Conservation (phyloP, 2,888 invertebrate species). For the Dicyrtomina minuta region DNA sequence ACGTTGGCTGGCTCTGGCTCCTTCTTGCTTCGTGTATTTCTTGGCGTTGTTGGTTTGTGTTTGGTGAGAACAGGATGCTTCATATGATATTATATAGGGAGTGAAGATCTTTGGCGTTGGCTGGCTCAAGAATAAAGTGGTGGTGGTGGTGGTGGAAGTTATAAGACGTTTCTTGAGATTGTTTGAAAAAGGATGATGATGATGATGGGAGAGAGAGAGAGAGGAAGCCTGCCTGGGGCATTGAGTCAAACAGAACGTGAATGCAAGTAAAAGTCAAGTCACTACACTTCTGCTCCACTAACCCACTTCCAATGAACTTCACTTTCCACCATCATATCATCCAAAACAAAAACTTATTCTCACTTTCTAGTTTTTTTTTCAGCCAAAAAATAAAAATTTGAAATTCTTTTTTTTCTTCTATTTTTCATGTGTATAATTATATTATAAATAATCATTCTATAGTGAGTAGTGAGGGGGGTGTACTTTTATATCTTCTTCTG, state of each 20-base stretch:
- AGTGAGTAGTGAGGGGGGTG: too few relatives aligned
- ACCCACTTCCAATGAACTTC: constrained; percentile 35
- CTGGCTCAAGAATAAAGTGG: background rate
- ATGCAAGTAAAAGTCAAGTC: constrained; percentile 33
- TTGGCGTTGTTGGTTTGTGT: too few relatives aligned
- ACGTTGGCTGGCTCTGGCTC: too few relatives aligned
- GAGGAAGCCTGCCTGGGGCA: constrained; percentile 25
- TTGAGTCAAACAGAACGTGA: constrained; percentile 30
- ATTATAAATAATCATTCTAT: too few relatives aligned
- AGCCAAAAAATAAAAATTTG: too few relatives aligned
- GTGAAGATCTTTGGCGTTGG: too few relatives aligned
- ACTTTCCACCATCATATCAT: constrained; percentile 32
- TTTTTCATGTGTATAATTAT: constrained; percentile 1
- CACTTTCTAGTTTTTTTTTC: constrained; percentile 33
- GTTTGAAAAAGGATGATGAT: too few relatives aligned
- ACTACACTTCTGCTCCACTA: constrained; percentile 22
- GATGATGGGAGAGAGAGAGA: background rate
- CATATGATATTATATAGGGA: background rate
- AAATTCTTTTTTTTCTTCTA: background rate
- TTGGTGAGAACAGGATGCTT: constrained; percentile 10
- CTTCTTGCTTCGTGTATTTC: too few relatives aligned
- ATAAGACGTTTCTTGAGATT: too few relatives aligned
- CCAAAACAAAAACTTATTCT: constrained; percentile 20
- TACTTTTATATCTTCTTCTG: too few relatives aligned
- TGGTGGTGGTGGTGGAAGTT: too few relatives aligned